Evolutionary conservation across 2,113 vertebrate species (phyloP), one percentile per base, ranked within the genome.

Genomic region (Anolis sagrei): DNA sequence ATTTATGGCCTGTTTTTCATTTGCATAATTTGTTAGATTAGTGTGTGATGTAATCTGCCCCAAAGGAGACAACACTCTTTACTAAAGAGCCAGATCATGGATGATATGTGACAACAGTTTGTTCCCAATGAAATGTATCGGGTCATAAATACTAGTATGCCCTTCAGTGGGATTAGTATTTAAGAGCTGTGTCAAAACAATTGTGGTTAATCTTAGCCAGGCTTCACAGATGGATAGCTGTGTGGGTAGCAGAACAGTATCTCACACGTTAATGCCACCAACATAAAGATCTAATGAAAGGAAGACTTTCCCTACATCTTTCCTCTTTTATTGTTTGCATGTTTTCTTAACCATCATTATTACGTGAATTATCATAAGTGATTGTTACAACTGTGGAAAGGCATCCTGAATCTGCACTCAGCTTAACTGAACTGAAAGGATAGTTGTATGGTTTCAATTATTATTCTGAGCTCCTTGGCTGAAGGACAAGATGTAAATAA

Each of bases 41-140:
- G 39, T 75, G 27, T 4, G 2, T 61, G 70, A 36, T 64, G 49
- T 1, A 27, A 36, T 51, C 73, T 16, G 23, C 73, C 74, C 51
- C 69, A 2, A 49, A 8, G 74, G 61, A 85, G 84, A 3, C 76
- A 34, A 82, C 29, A 10, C 32, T 51, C 39, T 34, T 85, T 72
- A 73, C 87, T 76, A 10, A 66, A 39, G 3, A 1, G n/a, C 77
- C 54, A 32, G 49, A 39, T 21, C 79, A 16, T 58, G 49, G 19
- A 49, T 21, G 0, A 0, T 66, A 80, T 27, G 0, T n/a, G 36
- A 76, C 68, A 86, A 82, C 0, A 23, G 34, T 72, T 44, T 74
- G 48, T 81, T 36, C 85, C 81, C 80, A 89, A 27, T 88, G 82
- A 82, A 89, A n/a, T 80, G 81, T 58, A 27, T 27, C 88, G 32